Evolutionary conservation across 2,797 vertebrate species (phyloP).

Genomic region (Ctenochaetus hawaiiensis): DNA sequence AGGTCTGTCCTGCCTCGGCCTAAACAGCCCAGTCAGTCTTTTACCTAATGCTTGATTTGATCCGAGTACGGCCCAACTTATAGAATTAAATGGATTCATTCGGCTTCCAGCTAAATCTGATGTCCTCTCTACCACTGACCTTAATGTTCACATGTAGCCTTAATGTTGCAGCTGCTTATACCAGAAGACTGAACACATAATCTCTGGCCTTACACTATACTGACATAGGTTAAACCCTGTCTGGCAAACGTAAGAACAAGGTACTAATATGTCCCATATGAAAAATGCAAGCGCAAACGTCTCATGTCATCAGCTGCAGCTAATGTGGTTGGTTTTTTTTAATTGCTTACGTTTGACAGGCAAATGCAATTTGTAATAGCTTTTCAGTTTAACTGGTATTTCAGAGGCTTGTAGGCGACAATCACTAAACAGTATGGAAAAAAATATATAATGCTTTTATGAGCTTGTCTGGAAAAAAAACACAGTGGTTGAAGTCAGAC

Average conservation of each 20-base stretch:
- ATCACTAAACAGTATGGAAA: constrained; percentile 49
- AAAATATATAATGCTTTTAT: constrained; percentile 62
- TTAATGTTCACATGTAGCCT: constrained; percentile 2
- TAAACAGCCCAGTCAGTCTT: no score
- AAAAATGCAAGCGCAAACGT: constrained; percentile 60
- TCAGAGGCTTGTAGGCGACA: constrained; percentile 41
- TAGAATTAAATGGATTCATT: constrained; percentile 19
- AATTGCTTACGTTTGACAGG: constrained; percentile 73
- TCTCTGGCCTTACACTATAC: constrained; percentile 17
- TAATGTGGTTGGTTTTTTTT: constrained; percentile 68
- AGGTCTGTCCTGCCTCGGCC: no score
- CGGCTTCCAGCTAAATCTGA: neutral
- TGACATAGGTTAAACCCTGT: constrained; percentile 57
- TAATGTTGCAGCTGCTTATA: constrained; percentile 6
- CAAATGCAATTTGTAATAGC: constrained; percentile 72
- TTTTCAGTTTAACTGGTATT: constrained; percentile 68
- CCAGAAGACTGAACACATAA: constrained; percentile 16
- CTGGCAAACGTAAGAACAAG: constrained; percentile 56
- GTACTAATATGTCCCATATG: constrained; percentile 77
- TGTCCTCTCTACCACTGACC: constrained; percentile 10
- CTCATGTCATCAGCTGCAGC: constrained; percentile 70
- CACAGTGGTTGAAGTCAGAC: constrained; percentile 43
- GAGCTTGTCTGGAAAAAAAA: constrained; percentile 49
- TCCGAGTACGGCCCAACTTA: neutral
- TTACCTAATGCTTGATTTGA: no score